Base-by-base conservation (phyloP, 2,113 vertebrate species). In the Callocephalon fimbriatum region DNA sequence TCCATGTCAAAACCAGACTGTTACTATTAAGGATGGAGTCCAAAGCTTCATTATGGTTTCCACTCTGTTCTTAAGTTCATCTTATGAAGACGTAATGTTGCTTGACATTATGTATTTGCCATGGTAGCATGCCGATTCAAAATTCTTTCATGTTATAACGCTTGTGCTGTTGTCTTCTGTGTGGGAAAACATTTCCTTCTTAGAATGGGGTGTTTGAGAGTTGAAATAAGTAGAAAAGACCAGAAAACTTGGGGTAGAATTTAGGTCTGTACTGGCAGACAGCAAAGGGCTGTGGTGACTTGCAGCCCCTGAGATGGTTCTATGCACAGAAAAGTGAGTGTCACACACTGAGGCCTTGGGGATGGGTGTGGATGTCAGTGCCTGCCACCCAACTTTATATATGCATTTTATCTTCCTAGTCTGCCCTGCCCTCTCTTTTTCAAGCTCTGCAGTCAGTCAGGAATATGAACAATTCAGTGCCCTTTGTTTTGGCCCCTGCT, bases 381-480 rank as follows among this genome's bases (percentile, higher is more conserved):
- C 38, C 29, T 68, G 29, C 14, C 21, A 23, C 47, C 8, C 42
- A 63, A 20, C 7, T 74, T 74, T 29, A 59, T 25, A 13, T 10
- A 6, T 32, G 14, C 72, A 12, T 48, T 82, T 70, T 74, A 19
- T 63, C 15, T n/a, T 87, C n/a, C 26, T 65, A 37, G 29, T 45
- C 61, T 74, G 54, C 31, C 31, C 67, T 75, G 10, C 40, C 58
- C 15, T 16, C 37, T 61, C 27, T 50, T 59, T 48, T 40, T 27
- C 37, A 72, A 67, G 25, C 47, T 86, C 19, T 67, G 26, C 14
- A 54, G 31, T 38, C 2, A 0, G 7, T 61, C 48, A 6, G 42
- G 23, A 48, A 18, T 44, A 40, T 6, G 4, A 40, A 31, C 0
- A 0, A 10, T 37, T 88, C 1, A 1, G 1, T 81, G 54, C 15